These are phyloP conservation scores for Microcebus ravelobensis DNA, from an alignment of 2,113 vertebrate species.

Conservation along the genomic window DNA sequence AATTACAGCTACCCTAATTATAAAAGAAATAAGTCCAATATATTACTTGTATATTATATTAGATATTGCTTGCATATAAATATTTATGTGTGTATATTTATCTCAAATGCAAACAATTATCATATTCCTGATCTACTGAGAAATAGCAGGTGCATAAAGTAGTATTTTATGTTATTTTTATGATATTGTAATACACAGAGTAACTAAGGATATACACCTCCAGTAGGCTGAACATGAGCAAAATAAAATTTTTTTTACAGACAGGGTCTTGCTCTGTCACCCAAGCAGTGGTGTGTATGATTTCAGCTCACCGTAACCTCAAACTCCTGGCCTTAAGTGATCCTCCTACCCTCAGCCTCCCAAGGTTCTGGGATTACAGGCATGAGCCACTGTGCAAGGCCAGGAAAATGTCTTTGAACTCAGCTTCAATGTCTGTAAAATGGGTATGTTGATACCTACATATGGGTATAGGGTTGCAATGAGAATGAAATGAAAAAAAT, in stretches of 20 bases:
- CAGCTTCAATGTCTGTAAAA: not conserved
- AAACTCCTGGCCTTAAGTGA: no score
- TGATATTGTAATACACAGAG: not conserved
- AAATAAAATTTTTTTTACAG: not conserved
- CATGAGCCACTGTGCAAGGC: no score
- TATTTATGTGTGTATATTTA: not conserved
- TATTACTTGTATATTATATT: not conserved
- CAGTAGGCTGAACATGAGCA: not conserved
- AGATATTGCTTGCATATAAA: not conserved
- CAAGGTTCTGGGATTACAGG: no score
- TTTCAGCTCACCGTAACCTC: no score
- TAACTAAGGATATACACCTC: not conserved
- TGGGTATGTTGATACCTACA: not conserved
- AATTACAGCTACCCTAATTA: not conserved
- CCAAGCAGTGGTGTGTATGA: no score
- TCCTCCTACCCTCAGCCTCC: no score
- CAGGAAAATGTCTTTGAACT: not conserved
- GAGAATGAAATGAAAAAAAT: not conserved
- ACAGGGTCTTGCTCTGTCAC: no score
- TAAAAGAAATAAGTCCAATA: not conserved
- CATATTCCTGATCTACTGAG: not conserved
- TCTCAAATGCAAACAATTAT: not conserved
- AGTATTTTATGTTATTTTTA: not conserved
- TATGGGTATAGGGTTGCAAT: not conserved
- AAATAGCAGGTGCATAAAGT: not conserved